A percentile compares a stretch with the other conserved stretches of the same genome.
phyloP scores from a whole-genome alignment of 2,113 vertebrate species.

The Dryoscopus gambensis region DNA sequence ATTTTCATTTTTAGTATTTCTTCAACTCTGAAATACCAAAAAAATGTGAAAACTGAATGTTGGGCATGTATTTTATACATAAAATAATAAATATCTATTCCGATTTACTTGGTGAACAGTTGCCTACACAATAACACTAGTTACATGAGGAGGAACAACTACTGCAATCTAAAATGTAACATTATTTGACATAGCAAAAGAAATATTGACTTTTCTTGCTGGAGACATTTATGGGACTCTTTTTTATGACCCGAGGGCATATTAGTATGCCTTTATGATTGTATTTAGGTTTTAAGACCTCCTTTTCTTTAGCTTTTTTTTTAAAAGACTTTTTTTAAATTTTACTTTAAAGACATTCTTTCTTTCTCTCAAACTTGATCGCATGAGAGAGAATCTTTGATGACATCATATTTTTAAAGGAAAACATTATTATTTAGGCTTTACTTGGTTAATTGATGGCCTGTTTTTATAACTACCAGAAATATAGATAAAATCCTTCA shows the following conservation, averaged over 20 bases:
- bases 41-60: background rate
- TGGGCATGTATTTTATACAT: background rate
- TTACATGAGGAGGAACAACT: background rate
- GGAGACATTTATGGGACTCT: background rate
- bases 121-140: background rate
- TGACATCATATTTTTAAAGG: background rate
- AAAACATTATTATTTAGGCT: background rate
- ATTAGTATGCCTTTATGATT: background rate
- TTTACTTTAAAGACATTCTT: background rate
- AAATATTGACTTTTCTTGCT: background rate
- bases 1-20: background rate
- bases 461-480: background rate
- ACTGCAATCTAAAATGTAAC: background rate
- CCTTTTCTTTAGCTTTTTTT: background rate
- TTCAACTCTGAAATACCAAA: background rate
- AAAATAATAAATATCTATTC: background rate
- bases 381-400: background rate
- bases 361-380: background rate
- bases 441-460: background rate
- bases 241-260: background rate
- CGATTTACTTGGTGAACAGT: background rate
- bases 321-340: background rate
- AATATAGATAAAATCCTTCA: background rate
- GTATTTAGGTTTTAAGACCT: background rate
- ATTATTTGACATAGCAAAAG: background rate